These are phyloP conservation scores for Apostichopus leukothele DNA, from an alignment of 53 echinoderm and acorn worm genomes.

Conservation along the genomic window DNA sequence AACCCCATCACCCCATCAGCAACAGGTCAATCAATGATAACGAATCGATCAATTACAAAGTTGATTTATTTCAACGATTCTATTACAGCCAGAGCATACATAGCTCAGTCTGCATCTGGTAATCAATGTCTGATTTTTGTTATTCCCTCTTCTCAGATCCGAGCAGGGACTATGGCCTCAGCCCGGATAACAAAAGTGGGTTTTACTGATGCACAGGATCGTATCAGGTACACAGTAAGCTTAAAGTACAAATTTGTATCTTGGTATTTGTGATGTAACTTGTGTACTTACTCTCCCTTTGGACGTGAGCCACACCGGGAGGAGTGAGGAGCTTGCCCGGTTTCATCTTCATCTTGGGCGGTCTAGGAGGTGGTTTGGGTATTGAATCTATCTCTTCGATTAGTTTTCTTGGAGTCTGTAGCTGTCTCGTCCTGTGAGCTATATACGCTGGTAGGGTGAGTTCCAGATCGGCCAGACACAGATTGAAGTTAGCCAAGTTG, in stretches of 20 bases:
- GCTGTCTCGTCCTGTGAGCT: conserved; percentile 88
- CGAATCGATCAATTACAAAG: no score
- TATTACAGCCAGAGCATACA: not conserved
- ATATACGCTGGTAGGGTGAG: conserved; percentile 85
- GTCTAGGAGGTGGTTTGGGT: conserved; percentile 77
- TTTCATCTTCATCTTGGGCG: conserved; percentile 87
- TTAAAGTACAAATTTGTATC: no score
- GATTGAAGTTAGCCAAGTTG: conserved; percentile 72
- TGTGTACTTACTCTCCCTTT: conserved; percentile 56
- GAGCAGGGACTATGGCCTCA: not conserved
- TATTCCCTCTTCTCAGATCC: not conserved
- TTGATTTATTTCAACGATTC: not conserved
- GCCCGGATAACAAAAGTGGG: not conserved
- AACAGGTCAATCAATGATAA: no score
- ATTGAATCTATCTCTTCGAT: conserved; percentile 97
- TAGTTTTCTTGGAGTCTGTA: conserved; percentile 89
- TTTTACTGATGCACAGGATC: no score
- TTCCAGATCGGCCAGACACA: conserved; percentile 92
- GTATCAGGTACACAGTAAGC: no score
- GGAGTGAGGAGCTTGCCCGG: conserved; percentile 91
- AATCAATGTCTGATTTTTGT: not conserved
- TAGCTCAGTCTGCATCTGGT: not conserved
- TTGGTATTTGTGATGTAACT: no score
- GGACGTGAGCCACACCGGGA: conserved; percentile 64
- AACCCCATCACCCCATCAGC: no score